Base-by-base conservation (phyloP, 2,113 vertebrate species). In the Steatornis caripensis region DNA sequence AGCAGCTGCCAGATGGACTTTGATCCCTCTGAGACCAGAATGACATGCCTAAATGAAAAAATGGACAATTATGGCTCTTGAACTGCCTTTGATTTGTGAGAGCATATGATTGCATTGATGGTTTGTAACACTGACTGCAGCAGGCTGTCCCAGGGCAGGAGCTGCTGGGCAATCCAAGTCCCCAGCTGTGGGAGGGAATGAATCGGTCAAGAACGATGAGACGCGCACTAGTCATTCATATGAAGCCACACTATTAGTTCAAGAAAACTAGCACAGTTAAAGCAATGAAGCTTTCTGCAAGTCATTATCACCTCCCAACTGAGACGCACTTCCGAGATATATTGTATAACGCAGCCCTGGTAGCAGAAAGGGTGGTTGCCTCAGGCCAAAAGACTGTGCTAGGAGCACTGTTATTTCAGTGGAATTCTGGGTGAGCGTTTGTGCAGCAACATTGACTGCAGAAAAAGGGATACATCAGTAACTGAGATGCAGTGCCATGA, bases 51-150 rank as follows among this genome's bases (percentile, higher is more conserved):
- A 53, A 87, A 84, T 62, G 30, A 81, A 74, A 68, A 95, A 93
- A 57, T 8, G 41, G 34, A 21, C 36, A 65, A 69, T 91, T 77
- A 84, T 17, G 30, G 20, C 39, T 92, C 37, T 92, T 71, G 27
- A 70, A 30, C 53, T 53, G 57, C 69, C 51, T 45, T 27, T 48
- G 57, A 39, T 66, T 86, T 65, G 30, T 37, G 76, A 86, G 30
- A 80, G 30, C 3, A 9, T 18, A n/a, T 18, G 37, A 76, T 46
- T 0, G 0, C 66, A 46, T 3, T 62, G 79, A 46, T 0, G 0
- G 23, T 68, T 88, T 81, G 20, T 41, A 77, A 41, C 15, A 29
- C 16, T 34, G 48, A 46, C 34, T 80, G 34, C 65, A 89, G 75
- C 26, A 34, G 34, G 27, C 39, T 75, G 69, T 79, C 65, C 53